Evolutionary conservation across 2,113 vertebrate species (phyloP), one percentile per base, ranked within the genome.

Genomic region (Plecotus auritus): DNA sequence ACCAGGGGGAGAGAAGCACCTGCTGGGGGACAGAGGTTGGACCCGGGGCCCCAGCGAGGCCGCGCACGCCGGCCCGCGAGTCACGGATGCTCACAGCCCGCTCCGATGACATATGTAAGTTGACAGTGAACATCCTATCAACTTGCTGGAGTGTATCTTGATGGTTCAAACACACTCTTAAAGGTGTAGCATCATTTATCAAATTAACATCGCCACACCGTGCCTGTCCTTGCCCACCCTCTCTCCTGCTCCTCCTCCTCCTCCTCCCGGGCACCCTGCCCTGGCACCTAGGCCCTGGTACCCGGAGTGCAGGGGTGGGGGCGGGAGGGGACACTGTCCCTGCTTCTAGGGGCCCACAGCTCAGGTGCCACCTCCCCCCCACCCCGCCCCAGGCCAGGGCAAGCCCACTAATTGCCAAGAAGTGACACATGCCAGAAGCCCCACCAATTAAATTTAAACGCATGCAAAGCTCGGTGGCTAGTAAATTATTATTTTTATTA

Each of bases 381-480:
- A 74, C 56, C 47, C 72, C 2, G 28, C 85, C 91, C 94, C 91
- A 93, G 89, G 96, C 95, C 93, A 95, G 94, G 93, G 89, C 96
- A 94, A 97, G 93, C 95, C 96, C 95, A 89, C 96, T 97, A 97
- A 98, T 96, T 96, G 87, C 96, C 94, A 96, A 94, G 91, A 97
- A 97, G 97, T 97, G 98, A 98, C 97, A 96, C 97, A 98, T 14
- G 91, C 98, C 98, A 98, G 97, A 97, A 98, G 94, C 97, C 96
- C 94, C 93, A 95, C 97, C 98, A 98, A 98, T 98, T 98, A 98
- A 97, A 98, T 97, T 97, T 98, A 97, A 97, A 98, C 97, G 97
- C 97, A 97, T 94, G 98, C 97, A 96, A 98, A 98, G 97, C 97
- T 96, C 97, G 96, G 95, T 81, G 97, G 97, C 96, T 95, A 85